phyloP scores from a whole-genome alignment of 2,888 invertebrate species.

The Synanthedon myopaeformis region DNA sequence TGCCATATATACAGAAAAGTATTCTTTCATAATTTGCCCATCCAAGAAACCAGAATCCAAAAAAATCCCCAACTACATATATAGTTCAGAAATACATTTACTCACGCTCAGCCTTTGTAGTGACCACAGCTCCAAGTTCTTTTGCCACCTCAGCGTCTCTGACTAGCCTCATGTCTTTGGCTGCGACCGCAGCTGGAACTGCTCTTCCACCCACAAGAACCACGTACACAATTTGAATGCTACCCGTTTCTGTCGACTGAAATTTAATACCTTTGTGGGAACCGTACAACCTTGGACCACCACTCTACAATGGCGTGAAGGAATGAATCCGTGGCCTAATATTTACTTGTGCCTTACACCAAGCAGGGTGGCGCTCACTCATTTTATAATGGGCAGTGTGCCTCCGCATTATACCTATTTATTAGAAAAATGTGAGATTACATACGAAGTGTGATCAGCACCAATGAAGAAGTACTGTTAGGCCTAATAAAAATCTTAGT shows the following conservation, averaged over 20 bases:
- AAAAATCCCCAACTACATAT: no score
- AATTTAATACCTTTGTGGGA: background rate
- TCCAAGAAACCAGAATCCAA: no score
- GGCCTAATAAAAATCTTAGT: no score
- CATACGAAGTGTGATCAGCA: no score
- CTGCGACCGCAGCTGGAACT: conserved; percentile 83
- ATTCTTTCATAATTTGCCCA: no score
- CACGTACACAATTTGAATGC: conserved; percentile 80
- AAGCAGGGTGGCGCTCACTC: background rate
- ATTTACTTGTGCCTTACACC: no score
- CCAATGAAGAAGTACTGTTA: no score
- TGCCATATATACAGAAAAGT: no score
- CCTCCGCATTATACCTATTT: no score
- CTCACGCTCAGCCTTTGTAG: conserved; percentile 89
- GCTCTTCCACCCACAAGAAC: conserved; percentile 84
- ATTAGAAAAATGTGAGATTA: no score
- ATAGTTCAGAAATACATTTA: conserved; percentile 9
- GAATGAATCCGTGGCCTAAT: no score
- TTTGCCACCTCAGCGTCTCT: conserved; percentile 80
- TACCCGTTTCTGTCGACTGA: conserved; percentile 63
- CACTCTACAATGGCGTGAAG: background rate
- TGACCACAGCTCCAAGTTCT: conserved; percentile 80
- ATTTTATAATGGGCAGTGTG: no score
- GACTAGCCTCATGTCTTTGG: conserved; percentile 85
- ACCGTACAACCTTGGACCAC: background rate